Evolutionary conservation across 2,888 invertebrate genomes (phyloP), one percentile per base, ranked within the genome.

Genomic region (Archaeoteleia sp.): DNA sequence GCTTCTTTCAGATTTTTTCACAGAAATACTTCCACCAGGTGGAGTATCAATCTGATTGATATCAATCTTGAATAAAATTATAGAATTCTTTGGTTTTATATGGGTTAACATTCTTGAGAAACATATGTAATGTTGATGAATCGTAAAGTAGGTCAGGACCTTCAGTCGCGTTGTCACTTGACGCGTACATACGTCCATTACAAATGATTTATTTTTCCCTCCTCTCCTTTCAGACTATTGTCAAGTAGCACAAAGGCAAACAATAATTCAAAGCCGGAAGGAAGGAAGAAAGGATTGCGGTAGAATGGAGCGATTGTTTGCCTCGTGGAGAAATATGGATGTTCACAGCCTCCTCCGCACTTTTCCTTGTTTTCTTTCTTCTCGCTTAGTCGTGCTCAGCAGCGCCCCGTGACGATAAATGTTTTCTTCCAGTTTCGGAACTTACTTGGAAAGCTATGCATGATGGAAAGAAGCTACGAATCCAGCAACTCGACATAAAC

Each of bases 301-400:
- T 53, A 46, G 58, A 65, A 65, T 53, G 51, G 39, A 53, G 35
- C 42, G 46, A 49, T 65, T 65, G 57, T 65, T 51, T 57, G 55
- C 39, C 43, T 29, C 37, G 57, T 4, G 37, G 51, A 65, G 51
- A 57, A 57, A 65, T 65, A 65, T 65, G 65, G 55, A 55, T 57
- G 57, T 57, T 55, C 63, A 42, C 34, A 43, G 62, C 25, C 25
- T 43, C 34, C 15, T 39, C 27, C n/a, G 1, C 5, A 23, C 13
- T 20, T 40, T 23, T 46, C 45, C 27, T 46, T 29, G 12, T 29
- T 30, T 13, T 30, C 30, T 15, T 43, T 30, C 15, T 27, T 29
- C 15, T 29, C 20, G 40, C 48, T 37, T 15, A 27, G 39, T 42
- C 25, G 30, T 23, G 10, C 49, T 35, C 13, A 8, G 39, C 39